These are phyloP conservation scores for Oryzias curvinotus DNA, from an alignment of 2,113 vertebrate species.

Conservation along the genomic window DNA sequence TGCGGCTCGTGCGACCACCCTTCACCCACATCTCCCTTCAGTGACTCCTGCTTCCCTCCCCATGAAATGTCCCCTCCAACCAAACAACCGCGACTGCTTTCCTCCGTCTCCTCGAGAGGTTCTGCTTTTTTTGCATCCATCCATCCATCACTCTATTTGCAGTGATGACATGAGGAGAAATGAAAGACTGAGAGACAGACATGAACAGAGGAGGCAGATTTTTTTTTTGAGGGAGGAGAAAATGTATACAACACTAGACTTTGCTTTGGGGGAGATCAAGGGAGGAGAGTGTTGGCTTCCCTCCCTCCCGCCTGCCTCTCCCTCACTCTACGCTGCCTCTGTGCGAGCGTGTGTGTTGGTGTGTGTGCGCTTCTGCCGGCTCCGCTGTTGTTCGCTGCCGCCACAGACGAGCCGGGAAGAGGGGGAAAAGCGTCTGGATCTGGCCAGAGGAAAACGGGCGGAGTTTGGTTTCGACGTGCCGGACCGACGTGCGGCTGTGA, in stretches of 20 bases:
- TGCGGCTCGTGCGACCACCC: constrained; percentile 17
- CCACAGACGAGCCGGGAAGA: constrained; percentile 72
- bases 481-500: constrained; percentile 55
- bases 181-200: constrained; percentile 45
- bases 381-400: constrained; percentile 63
- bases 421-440: constrained; percentile 65
- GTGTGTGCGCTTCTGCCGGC: constrained; percentile 64
- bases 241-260: constrained; percentile 57
- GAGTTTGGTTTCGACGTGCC: constrained; percentile 60
- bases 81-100: constrained; percentile 21
- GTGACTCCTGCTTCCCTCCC: constrained; percentile 62
- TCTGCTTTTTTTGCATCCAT: constrained; percentile 25
- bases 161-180: constrained; percentile 41
- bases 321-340: constrained; percentile 31
- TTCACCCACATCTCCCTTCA: constrained; percentile 41
- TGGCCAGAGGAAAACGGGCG: constrained; percentile 65
- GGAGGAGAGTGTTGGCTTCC: constrained; percentile 51
- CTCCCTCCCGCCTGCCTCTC: constrained; percentile 10
- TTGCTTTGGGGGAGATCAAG: constrained; percentile 47
- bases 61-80: constrained; percentile 30
- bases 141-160: constrained; percentile 30
- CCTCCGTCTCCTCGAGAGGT: constrained; percentile 27
- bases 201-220: constrained; percentile 20
- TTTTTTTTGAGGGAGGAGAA: constrained; percentile 28
- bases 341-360: constrained; percentile 67